Evolutionary conservation across 2,113 vertebrate genomes (phyloP).

Genomic region (Puffinus mauretanicus): DNA sequence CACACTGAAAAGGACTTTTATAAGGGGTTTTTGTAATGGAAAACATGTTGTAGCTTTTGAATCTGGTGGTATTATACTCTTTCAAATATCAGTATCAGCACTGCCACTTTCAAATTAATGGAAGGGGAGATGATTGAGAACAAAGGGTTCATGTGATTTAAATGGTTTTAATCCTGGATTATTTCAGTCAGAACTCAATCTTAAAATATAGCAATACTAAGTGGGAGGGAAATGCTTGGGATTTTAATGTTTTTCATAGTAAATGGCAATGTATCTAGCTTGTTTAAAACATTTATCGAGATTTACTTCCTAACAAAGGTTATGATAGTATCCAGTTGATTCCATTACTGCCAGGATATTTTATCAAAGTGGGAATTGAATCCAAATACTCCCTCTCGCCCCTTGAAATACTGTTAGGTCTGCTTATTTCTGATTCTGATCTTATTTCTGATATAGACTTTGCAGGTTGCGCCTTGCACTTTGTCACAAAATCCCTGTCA

Average conservation of each 20-base stretch:
- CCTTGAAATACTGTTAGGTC: not conserved
- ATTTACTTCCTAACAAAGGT: not conserved
- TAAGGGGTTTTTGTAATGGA: not conserved
- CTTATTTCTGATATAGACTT: not conserved
- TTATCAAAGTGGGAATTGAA: not conserved
- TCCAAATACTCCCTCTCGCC: not conserved
- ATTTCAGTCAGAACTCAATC: not conserved
- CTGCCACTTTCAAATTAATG: not conserved
- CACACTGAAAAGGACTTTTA: not conserved
- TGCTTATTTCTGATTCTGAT: not conserved
- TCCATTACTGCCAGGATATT: not conserved
- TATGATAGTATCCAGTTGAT: not conserved
- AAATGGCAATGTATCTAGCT: not conserved
- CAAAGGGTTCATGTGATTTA: conserved; percentile 24
- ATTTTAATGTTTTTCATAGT: not conserved
- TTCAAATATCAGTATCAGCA: not conserved
- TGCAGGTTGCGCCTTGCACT: not conserved
- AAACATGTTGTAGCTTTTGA: not conserved
- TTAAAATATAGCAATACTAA: not conserved
- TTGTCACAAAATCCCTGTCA: not conserved
- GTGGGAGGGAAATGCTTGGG: not conserved
- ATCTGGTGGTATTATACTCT: not conserved
- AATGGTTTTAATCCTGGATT: conserved; percentile 31
- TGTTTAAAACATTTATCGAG: not conserved
- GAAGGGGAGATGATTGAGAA: not conserved